Conservation (phyloP, 2,797 vertebrate genomes). For the Chaetodon trifasciatus region DNA sequence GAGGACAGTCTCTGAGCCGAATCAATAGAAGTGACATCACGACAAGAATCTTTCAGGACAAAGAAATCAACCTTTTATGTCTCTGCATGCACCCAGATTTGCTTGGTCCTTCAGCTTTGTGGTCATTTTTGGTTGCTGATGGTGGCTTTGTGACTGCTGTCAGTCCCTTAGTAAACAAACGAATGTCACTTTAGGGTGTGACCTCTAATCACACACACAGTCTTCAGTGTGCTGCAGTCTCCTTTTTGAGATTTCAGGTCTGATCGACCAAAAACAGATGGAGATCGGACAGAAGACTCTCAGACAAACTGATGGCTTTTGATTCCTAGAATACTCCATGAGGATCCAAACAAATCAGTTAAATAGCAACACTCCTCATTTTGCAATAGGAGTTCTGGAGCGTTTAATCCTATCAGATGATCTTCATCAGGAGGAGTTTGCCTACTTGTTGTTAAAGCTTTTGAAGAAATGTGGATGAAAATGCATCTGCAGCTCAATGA, state of each 20-base stretch:
- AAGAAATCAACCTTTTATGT: neutral
- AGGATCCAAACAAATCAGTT: neutral
- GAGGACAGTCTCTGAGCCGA: constrained; percentile 32
- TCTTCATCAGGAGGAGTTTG: neutral
- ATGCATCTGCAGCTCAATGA: no score
- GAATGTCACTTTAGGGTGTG: neutral
- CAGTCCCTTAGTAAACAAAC: neutral
- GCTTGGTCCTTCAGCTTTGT: neutral
- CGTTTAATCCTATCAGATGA: neutral
- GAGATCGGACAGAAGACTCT: constrained; percentile 4
- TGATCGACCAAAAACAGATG: neutral
- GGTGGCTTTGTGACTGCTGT: neutral
- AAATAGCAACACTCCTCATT: neutral
- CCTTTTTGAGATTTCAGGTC: neutral
- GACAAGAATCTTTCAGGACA: constrained; percentile 14
- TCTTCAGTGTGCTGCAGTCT: no score
- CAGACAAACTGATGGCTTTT: neutral
- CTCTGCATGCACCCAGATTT: neutral
- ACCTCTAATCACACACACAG: neutral
- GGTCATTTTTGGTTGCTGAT: neutral
- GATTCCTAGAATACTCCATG: neutral
- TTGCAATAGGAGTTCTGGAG: neutral
- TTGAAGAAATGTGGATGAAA: neutral
- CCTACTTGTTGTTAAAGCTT: neutral
- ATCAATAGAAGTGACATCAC: constrained; percentile 33